Base-by-base conservation (phyloP, 1,140 invertebrate genomes). In the Apis laboriosa region DNA sequence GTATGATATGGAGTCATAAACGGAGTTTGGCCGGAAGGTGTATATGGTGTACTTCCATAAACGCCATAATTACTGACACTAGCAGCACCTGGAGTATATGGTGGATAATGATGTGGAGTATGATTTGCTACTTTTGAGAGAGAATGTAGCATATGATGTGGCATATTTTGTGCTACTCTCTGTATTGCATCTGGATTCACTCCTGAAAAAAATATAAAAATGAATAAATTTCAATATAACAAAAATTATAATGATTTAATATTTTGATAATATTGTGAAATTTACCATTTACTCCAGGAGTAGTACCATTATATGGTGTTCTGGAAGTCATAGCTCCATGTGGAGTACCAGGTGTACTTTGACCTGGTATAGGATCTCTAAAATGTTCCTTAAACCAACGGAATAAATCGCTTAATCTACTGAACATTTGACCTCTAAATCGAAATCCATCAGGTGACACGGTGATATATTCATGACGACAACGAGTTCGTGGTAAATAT, bases 341-440 rank as follows among this genome's bases (percentile, higher is more conserved):
- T 0, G 97, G 97, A 34, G 97, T 97, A 56, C 93, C 95, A 0
- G 97, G 97, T n/a, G 97, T 98, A 51, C 93, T 93, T 68, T 94
- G 92, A 3, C 96, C 95, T 11, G 98, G 97, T 68, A 98, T 95
- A 0, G 98, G 97, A 91, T 99, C 98, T 78, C 98, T 94, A 95
- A 99, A 99, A 92, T 99, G 98, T 93, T 99, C 98, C 92, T 99
- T 99, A 93, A 99, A 99, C 98, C 99, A 99, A 71, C 97, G 96
- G 86, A 99, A 96, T 13, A 99, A 92, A 2, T 96, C 96, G 75
- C 96, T 96, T 0, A 99, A 94, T 1, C 97, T 97, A 76, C 97
- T 96, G 93, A 99, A 99, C 89, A 97, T 96, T 92, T 98, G 97
- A 76, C 97, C 95, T 53, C 99, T 95, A 92, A 98, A 99, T 74